Base-by-base conservation (phyloP, 2,797 vertebrate species). In the Pangasius macronema region DNA sequence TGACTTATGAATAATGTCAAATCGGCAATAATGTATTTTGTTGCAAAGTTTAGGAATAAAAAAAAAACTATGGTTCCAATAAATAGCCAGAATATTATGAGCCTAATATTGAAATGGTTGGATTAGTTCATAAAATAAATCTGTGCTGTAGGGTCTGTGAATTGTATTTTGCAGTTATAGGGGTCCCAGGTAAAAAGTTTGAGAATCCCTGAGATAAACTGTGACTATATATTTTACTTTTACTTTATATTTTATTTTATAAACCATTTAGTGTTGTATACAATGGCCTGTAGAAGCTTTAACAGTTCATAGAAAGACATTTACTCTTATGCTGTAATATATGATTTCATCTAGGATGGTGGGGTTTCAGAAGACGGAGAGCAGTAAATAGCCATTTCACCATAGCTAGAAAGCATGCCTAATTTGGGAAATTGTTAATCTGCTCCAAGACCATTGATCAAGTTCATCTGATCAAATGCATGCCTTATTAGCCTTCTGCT, bases 1-100 rank as follows among this genome's bases (percentile, higher is more conserved):
- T 20, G 18, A 68, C 53, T 83, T 33, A 67, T 22, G n/a, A 81
- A 61, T 81, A 46, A 82, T 83, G 63, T 51, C 81, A 83, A 67
- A 68, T 33, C 51, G n/a, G 42, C 16, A 67, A 33, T 20, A 51
- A 82, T 49, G 13, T 67, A 51, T 83, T 68, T 10, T 2, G 1
- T 22, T 22, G 18, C 2, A 82, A 83, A 24, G 14, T 53, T 51
- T 51, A 53, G 61, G 8, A 67, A 30, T 22, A 33, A 68, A 39
- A 51, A 68, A 65, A 30, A 49, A 27, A 63, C 39, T 13, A 27
- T 9, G 77, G 81, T 5, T 82, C 24, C 39, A 51, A 33, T 67
- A 18, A 46, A 46, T 65, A 82, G 24, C 57, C 59, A 30, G 59
- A n/a, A 63, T 46, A 7, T 46, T 46, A 46, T 46, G 42, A 46